phyloP scores from a whole-genome alignment of 2,113 vertebrate species.

The Cynoglossus semilaevis region DNA sequence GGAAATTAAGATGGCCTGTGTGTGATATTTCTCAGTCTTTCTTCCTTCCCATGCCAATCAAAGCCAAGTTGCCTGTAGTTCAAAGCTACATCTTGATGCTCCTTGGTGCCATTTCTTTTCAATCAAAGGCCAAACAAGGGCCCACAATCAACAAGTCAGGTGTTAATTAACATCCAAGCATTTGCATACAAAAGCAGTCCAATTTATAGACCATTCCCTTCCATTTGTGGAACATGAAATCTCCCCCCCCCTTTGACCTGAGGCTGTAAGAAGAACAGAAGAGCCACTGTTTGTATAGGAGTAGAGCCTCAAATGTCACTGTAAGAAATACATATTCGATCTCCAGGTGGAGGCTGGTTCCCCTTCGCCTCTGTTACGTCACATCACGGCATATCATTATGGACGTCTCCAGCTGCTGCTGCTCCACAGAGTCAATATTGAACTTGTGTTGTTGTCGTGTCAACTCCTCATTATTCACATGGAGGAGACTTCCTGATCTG shows the following conservation, averaged over 20 bases:
- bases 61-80: conserved; percentile 60
- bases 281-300: conserved; percentile 13
- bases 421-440: conserved; percentile 64
- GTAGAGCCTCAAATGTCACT: not conserved
- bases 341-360: not conserved
- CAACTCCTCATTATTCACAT: conserved; percentile 54
- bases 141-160: conserved; percentile 76
- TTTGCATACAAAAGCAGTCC: conserved; percentile 74
- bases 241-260: conserved; percentile 14
- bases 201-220: conserved; percentile 69
- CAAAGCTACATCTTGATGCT: conserved; percentile 64
- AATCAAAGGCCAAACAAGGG: conserved; percentile 71
- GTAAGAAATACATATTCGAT: not conserved
- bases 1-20: conserved; percentile 67
- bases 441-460: conserved; percentile 59
- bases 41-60: conserved; percentile 72
- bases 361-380: too few species aligned
- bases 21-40: conserved; percentile 77
- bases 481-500: conserved; percentile 54
- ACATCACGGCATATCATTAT: conserved; percentile 23
- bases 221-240: conserved; percentile 67
- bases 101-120: conserved; percentile 70
- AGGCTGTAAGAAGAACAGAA: not conserved
- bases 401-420: conserved; percentile 12
- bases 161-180: conserved; percentile 77